Conservation (phyloP, 2,888 invertebrate genomes). For the Cerastis rubricosa region DNA sequence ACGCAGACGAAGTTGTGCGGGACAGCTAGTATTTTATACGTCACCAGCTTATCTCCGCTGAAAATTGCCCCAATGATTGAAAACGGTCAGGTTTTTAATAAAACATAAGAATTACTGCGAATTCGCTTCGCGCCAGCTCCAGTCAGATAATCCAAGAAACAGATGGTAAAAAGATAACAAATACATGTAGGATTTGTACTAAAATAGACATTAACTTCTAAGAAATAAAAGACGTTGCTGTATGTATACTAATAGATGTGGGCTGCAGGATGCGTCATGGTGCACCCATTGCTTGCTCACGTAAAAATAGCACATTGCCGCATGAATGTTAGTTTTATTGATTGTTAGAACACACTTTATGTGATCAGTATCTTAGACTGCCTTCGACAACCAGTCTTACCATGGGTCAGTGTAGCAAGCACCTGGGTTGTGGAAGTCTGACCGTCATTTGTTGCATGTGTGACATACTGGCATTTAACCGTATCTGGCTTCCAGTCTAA, state of each 20-base stretch:
- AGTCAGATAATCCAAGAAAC: not conserved
- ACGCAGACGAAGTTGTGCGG: no score
- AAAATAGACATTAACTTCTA: not conserved
- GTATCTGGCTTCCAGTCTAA: no score
- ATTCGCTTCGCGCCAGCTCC: not conserved
- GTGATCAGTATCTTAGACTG: not conserved
- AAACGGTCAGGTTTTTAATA: not conserved
- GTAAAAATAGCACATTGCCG: constrained; percentile 1
- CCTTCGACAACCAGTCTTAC: no score
- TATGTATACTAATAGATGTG: not conserved
- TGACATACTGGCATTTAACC: no score
- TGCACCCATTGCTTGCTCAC: constrained; percentile 12
- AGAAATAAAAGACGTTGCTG: not conserved
- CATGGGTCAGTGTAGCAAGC: not conserved
- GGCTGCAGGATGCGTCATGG: constrained; percentile 19
- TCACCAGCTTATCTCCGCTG: not conserved
- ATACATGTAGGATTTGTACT: not conserved
- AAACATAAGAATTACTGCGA: not conserved
- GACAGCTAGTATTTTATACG: no score
- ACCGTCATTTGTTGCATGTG: no score
- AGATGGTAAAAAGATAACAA: not conserved
- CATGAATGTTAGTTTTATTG: not conserved
- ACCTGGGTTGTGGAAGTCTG: no score
- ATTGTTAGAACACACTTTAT: not conserved
- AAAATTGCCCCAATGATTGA: not conserved